Evolutionary conservation across 2,113 vertebrate species (phyloP).

Genomic region (Psittacula cyanocephala): DNA sequence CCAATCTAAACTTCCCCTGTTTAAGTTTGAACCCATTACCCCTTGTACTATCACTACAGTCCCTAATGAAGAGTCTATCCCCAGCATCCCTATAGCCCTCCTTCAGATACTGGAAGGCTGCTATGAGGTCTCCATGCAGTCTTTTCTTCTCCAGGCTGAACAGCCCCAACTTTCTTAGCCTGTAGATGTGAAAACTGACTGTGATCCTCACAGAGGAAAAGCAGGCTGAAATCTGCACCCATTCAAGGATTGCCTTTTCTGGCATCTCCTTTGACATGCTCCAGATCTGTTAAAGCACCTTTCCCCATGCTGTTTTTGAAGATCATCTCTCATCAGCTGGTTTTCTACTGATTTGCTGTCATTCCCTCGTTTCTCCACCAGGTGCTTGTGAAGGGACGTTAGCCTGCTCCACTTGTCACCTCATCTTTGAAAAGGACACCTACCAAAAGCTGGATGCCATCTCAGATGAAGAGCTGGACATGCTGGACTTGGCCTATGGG

Average conservation of each 20-base stretch:
- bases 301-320: not conserved
- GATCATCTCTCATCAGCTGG: not conserved
- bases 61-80: no score
- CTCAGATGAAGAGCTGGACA: conserved; percentile 79
- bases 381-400: conserved; percentile 79
- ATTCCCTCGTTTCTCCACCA: not conserved
- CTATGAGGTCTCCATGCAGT: no score
- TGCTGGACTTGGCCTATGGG: conserved; percentile 80
- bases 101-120: no score
- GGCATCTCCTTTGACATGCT: not conserved
- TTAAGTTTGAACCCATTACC: no score
- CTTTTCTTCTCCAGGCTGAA: no score
- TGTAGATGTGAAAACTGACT: not conserved
- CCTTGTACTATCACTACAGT: no score
- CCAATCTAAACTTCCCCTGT: no score
- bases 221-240: not conserved
- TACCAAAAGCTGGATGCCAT: conserved; percentile 69
- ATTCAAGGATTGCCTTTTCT: not conserved
- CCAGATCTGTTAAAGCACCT: not conserved
- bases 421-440: conserved; percentile 75
- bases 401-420: conserved; percentile 81
- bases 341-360: not conserved
- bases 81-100: no score
- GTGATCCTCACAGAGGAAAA: not conserved
- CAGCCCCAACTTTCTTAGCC: no score